phyloP scores from a whole-genome alignment of 2,113 vertebrate species.

The Rhinoptilus africanus region DNA sequence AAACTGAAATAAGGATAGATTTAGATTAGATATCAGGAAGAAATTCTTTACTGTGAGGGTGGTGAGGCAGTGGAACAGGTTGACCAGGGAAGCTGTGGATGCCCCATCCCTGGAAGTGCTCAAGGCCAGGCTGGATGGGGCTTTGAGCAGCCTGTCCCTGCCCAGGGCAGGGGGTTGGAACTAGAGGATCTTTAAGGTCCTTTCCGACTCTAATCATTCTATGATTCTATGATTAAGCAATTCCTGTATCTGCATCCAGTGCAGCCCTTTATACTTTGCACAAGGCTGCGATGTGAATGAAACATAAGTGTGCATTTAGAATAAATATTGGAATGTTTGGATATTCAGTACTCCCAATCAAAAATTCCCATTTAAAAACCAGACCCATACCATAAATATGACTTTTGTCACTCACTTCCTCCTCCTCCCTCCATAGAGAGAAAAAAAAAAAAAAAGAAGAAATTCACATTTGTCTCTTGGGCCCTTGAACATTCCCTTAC shows the following conservation, averaged over 20 bases:
- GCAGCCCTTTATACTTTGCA: neutral
- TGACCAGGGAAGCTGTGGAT: neutral
- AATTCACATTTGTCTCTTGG: neutral
- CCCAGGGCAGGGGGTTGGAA: neutral
- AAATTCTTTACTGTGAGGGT: neutral
- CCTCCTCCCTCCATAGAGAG: neutral
- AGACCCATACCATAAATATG: neutral
- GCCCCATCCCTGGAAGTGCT: neutral
- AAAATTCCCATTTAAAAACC: neutral
- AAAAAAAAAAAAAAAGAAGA: neutral
- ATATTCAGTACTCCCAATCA: neutral
- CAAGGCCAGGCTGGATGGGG: neutral
- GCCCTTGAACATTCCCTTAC: neutral
- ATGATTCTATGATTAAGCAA: neutral
- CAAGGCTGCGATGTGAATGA: neutral
- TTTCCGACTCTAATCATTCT: neutral
- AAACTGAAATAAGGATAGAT: too few relatives aligned
- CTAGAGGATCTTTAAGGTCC: neutral
- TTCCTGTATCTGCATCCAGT: neutral
- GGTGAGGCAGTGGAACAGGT: neutral
- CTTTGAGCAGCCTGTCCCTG: neutral
- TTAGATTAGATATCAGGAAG: too few relatives aligned
- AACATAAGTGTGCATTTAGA: neutral
- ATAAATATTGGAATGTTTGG: neutral
- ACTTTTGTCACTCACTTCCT: neutral